Evolutionary conservation across 2,888 invertebrate genomes (phyloP).

Genomic region (Chorisops tibialis): DNA sequence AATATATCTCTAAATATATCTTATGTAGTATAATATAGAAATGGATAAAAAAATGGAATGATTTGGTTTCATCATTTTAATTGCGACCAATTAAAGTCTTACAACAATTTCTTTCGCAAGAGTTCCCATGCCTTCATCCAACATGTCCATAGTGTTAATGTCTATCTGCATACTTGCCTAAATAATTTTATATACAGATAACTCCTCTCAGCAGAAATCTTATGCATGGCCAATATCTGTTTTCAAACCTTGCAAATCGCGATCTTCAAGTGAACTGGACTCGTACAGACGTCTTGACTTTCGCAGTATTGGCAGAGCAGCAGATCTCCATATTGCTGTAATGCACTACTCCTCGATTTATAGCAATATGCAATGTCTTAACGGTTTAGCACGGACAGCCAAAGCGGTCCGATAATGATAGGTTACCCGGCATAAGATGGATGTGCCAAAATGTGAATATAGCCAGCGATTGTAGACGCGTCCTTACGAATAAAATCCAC

Average conservation of each 20-base stretch:
- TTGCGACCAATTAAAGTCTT: conserved; percentile 12
- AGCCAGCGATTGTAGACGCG: neutral
- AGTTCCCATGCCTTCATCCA: conserved; percentile 2
- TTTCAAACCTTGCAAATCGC: too few relatives aligned
- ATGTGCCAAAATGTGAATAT: conserved; percentile 30
- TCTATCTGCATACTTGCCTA: conserved; percentile 15
- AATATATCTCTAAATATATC: too few relatives aligned
- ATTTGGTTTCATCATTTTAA: neutral
- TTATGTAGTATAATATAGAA: too few relatives aligned
- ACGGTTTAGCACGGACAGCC: conserved; percentile 17
- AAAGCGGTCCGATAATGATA: conserved; percentile 27
- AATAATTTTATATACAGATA: neutral
- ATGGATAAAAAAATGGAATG: too few relatives aligned
- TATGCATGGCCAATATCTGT: too few relatives aligned
- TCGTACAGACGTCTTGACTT: neutral
- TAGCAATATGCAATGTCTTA: neutral
- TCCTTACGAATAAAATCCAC: too few relatives aligned
- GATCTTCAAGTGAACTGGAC: neutral
- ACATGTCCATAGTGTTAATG: neutral
- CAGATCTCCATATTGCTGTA: too few relatives aligned
- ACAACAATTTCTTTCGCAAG: neutral
- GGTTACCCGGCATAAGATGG: conserved; percentile 28
- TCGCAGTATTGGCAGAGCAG: neutral
- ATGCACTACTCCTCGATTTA: too few relatives aligned
- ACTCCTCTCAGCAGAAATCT: too few relatives aligned